These are phyloP conservation scores for Pampus argenteus DNA, from an alignment of 2,797 vertebrate genomes.

Conservation along the genomic window DNA sequence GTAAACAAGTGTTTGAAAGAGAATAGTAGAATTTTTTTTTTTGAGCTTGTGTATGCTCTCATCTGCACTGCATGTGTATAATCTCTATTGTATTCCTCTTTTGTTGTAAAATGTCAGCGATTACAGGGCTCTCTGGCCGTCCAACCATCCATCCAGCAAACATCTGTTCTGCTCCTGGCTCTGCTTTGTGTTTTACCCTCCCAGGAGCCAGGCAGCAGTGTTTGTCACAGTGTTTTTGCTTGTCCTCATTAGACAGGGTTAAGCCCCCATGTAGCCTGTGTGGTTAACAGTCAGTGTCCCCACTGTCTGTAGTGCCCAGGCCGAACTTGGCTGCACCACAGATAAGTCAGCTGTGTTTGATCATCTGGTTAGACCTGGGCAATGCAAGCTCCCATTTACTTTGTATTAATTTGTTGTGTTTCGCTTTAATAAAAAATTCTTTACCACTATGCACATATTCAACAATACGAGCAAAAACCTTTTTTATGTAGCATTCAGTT, in stretches of 20 bases:
- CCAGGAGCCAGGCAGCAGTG: constrained; percentile 40
- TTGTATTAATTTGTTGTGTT: not conserved
- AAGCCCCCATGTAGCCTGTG: constrained; percentile 42
- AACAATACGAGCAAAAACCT: not conserved
- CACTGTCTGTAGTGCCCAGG: constrained; percentile 10
- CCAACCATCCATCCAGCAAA: constrained; percentile 34
- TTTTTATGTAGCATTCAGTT: not conserved
- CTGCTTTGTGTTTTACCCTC: constrained; percentile 24
- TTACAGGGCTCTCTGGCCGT: constrained; percentile 23
- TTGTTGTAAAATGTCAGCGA: constrained; percentile 44
- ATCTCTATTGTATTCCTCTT: constrained; percentile 23
- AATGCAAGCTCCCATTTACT: not conserved
- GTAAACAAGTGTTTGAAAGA: constrained; percentile 4
- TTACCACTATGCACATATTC: not conserved
- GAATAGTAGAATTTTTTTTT: constrained; percentile 5
- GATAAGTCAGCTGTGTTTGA: constrained; percentile 34
- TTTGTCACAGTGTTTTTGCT: constrained; percentile 46
- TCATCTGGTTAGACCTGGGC: constrained; percentile 21
- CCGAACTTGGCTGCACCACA: constrained; percentile 11
- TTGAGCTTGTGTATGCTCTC: not conserved
- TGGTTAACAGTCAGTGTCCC: constrained; percentile 35
- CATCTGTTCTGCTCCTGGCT: constrained; percentile 50
- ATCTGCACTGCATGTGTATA: constrained; percentile 10
- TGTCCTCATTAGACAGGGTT: constrained; percentile 37
- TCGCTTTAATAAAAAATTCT: not conserved